Evolutionary conservation across 2,888 invertebrate species (phyloP).

Genomic region (Nowickia ferox): DNA sequence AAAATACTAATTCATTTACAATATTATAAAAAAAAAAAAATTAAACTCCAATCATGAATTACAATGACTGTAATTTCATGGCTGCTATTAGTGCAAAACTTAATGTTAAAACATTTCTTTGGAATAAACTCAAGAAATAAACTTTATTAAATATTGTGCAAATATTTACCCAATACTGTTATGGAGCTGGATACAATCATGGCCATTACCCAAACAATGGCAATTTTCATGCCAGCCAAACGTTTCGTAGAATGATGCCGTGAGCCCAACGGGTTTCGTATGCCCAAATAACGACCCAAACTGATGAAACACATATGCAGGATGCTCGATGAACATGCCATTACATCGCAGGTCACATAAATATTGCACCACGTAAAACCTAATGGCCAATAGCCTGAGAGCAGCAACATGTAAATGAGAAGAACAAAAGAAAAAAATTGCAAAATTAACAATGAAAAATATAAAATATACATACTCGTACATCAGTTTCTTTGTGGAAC

Average conservation of each 20-base stretch:
- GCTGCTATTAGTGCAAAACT: constrained; percentile 31
- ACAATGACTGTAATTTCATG: background rate
- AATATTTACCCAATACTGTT: constrained; percentile 89
- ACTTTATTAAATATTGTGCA: background rate
- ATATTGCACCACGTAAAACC: constrained; percentile 96
- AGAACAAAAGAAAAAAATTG: constrained; percentile 4
- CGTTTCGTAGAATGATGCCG: constrained; percentile 92
- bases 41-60: constrained; percentile 23
- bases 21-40: background rate
- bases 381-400: constrained; percentile 95
- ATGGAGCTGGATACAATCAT: constrained; percentile 94
- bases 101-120: constrained; percentile 17
- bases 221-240: constrained; percentile 93
- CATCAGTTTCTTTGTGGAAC: background rate
- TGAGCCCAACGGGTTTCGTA: constrained; percentile 93
- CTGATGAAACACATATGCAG: constrained; percentile 97
- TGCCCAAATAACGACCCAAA: constrained; percentile 93
- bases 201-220: constrained; percentile 95
- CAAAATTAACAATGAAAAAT: constrained; percentile 21
- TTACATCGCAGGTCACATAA: constrained; percentile 97
- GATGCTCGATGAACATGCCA: constrained; percentile 97
- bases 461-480: background rate
- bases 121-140: background rate
- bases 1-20: constrained; percentile 14
- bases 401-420: constrained; percentile 73